Percentiles rank a stretch among this genome's conserved stretches.
These are phyloP conservation scores for Chionoecetes opilio DNA, from an alignment of 1,140 invertebrate genomes.

Conservation along the genomic window DNA sequence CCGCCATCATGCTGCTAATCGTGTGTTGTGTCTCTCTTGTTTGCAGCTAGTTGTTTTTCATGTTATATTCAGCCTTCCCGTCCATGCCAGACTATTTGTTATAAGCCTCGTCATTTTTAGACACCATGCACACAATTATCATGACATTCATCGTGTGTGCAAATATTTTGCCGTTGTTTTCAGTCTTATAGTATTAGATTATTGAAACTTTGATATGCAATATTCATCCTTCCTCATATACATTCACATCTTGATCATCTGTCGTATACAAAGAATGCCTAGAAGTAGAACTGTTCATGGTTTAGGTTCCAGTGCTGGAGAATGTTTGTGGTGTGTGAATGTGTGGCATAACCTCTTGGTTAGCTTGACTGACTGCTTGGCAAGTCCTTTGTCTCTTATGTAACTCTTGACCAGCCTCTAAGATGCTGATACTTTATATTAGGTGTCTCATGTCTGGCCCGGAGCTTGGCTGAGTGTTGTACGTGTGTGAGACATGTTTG, in stretches of 20 bases:
- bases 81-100: neutral
- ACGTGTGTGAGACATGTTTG: constrained; percentile 44
- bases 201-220: neutral
- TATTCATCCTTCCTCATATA: neutral
- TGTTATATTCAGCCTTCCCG: neutral
- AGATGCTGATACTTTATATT: constrained; percentile 47
- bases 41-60: neutral
- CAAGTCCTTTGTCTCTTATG: constrained; percentile 35
- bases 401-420: constrained; percentile 49
- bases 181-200: neutral
- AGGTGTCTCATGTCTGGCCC: constrained; percentile 24
- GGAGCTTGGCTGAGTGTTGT: constrained; percentile 62
- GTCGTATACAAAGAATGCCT: neutral
- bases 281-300: neutral
- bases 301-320: constrained; percentile 5
- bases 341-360: constrained; percentile 47
- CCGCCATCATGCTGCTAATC: neutral
- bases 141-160: neutral
- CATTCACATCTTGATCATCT: neutral
- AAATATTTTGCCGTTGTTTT: neutral
- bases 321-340: constrained; percentile 52
- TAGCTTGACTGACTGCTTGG: constrained; percentile 52
- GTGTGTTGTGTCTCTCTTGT: neutral
- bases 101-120: neutral
- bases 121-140: neutral